phyloP scores from a whole-genome alignment of 2,797 vertebrate species.

The Pteronotus mesoamericanus region DNA sequence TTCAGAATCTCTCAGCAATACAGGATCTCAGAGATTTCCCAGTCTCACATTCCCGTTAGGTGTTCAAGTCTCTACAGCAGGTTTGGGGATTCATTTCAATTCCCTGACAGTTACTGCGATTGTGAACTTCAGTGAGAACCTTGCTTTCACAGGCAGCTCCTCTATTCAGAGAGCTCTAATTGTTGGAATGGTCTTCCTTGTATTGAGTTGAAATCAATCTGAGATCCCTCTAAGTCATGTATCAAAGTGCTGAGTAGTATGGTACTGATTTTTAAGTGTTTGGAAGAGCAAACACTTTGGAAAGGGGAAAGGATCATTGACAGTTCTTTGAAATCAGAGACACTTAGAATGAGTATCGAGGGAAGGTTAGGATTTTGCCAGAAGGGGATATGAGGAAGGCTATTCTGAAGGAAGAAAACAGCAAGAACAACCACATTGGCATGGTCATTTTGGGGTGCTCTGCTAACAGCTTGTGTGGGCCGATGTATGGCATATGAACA shows the following conservation, averaged over 20 bases:
- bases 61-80: not conserved
- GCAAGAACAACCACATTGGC: not conserved
- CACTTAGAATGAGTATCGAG: not conserved
- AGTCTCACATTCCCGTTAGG: not conserved
- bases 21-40: not conserved
- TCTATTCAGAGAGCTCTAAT: not conserved
- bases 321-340: not conserved
- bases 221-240: not conserved
- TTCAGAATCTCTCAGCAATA: not conserved
- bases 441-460: not conserved
- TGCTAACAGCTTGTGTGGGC: not conserved
- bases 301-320: not conserved
- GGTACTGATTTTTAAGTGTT: not conserved
- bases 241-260: not conserved
- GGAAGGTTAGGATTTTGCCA: not conserved
- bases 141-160: not conserved
- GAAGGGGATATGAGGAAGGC: not conserved
- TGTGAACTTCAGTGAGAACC: not conserved
- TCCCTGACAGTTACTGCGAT: not conserved
- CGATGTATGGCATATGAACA: not conserved
- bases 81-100: slow-evolving; percentile 3
- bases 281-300: not conserved
- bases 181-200: not conserved
- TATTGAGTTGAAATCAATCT: slow-evolving; percentile 38
- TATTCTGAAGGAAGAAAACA: not conserved